phyloP scores from a whole-genome alignment of 1,140 invertebrate species.

The Lineus longissimus region DNA sequence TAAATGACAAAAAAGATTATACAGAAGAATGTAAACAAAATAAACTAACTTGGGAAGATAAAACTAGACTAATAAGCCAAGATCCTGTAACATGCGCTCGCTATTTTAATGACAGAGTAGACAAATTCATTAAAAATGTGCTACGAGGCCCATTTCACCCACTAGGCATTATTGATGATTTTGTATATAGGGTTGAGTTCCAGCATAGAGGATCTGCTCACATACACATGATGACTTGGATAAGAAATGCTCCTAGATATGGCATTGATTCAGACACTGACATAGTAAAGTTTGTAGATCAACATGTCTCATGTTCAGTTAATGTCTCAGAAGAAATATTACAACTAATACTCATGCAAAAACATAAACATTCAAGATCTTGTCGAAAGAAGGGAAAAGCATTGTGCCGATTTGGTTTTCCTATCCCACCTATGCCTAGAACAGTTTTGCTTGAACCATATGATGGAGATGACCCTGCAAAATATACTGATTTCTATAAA shows the following conservation, averaged over 20 bases:
- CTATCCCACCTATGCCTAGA: background rate
- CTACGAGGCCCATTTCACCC: background rate
- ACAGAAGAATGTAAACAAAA: background rate
- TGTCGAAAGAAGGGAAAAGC: background rate
- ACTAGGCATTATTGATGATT: background rate
- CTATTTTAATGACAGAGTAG: background rate
- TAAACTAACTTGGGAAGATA: background rate
- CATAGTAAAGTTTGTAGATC: background rate
- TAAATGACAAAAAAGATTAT: conserved; percentile 2
- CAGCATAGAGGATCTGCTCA: background rate
- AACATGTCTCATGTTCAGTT: conserved; percentile 3
- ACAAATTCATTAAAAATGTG: conserved; percentile 3
- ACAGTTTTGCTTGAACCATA: background rate
- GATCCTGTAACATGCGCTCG: conserved; percentile 4
- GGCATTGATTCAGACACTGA: background rate
- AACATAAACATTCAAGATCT: conserved; percentile 1
- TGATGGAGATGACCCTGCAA: background rate
- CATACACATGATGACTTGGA: conserved; percentile 3
- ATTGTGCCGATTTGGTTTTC: conserved; percentile 3
- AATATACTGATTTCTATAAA: background rate
- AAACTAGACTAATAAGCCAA: background rate
- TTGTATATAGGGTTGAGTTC: background rate
- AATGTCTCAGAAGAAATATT: background rate
- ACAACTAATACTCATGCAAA: background rate
- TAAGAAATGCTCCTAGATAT: background rate